Base-by-base conservation (phyloP, 1,140 invertebrate genomes). In the Tetragonula clypearis region DNA sequence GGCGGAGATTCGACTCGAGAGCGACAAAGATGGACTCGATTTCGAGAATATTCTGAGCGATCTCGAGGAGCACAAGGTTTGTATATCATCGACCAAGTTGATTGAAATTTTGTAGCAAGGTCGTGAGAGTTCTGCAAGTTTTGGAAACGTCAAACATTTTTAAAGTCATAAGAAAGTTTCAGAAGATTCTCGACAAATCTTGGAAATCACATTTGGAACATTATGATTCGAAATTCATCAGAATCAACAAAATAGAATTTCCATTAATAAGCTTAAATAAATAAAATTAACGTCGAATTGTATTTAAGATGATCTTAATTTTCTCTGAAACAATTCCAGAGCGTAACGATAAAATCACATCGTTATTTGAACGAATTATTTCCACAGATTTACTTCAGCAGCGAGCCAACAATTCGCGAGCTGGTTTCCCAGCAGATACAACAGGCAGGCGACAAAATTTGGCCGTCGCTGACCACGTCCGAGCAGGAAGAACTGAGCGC, bases 31-130 rank as follows among this genome's bases (percentile, higher is more conserved):
- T 86, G 98, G 98, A 65, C 96, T 98, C 41, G 98, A 99, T 92
- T 98, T 98, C 93, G 97, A 98, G 89, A 98, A 97, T 88, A 96
- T 98, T 11, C 95, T 97, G 41, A 95, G 96, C 15, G 97, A 98
- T 91, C 95, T 99, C 19, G 97, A 98, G 92, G 97, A 99, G 89
- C 98, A 98, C 91, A 98, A 98, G 92, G 96, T 96, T 53, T n/a
- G 69, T 53, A 49, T 17, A 72, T 6, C 12, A 9, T 35, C 2
- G n/a, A 17, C 15, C 4, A 17, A 8, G n/a, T 68, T 35, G 8
- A 35, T 68, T 9, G 3, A 68, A 68, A 68, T 30, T 26, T n/a
- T n/a, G n/a, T 2, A 49, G 41, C 41, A 49, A 49, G 41, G 41
- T 49, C 41, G 41, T 49, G 41, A 49, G 8, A 11, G 41, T 49